Evolutionary conservation across 2,113 vertebrate genomes (phyloP).

Genomic region (Podarcis cretensis): DNA sequence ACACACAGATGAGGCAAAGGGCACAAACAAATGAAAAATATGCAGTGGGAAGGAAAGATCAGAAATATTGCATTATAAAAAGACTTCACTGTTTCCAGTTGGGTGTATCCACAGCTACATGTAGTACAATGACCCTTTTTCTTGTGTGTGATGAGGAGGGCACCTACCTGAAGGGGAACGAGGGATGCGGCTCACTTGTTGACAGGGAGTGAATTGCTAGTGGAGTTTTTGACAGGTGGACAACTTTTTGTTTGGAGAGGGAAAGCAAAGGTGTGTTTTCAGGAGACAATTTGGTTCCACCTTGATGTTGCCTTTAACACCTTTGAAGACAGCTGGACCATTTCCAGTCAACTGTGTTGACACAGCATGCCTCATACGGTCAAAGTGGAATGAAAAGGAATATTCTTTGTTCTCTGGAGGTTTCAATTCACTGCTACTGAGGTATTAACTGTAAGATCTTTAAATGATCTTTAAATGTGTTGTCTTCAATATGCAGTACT

Average conservation of each 20-base stretch:
- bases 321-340: not conserved
- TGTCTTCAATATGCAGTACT: not conserved
- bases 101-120: not conserved
- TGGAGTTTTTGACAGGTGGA: not conserved
- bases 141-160: not conserved
- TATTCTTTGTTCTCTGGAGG: not conserved
- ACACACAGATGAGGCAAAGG: not conserved
- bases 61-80: not conserved
- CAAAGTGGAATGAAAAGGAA: not conserved
- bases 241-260: not conserved
- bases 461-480: not conserved
- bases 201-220: not conserved
- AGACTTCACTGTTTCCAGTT: not conserved
- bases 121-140: not conserved
- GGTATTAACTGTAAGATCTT: not conserved
- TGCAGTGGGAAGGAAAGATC: not conserved
- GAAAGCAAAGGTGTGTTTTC: not conserved
- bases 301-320: not conserved
- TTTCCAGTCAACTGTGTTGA: not conserved
- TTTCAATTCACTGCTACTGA: not conserved
- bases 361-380: not conserved
- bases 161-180: not conserved
- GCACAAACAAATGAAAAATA: not conserved
- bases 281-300: not conserved
- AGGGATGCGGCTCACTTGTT: not conserved